A percentile compares a stretch with the other conserved stretches of the same genome.
These are phyloP conservation scores for Tonatia bakeri DNA, from an alignment of 2,113 vertebrate species.

Conservation along the genomic window DNA sequence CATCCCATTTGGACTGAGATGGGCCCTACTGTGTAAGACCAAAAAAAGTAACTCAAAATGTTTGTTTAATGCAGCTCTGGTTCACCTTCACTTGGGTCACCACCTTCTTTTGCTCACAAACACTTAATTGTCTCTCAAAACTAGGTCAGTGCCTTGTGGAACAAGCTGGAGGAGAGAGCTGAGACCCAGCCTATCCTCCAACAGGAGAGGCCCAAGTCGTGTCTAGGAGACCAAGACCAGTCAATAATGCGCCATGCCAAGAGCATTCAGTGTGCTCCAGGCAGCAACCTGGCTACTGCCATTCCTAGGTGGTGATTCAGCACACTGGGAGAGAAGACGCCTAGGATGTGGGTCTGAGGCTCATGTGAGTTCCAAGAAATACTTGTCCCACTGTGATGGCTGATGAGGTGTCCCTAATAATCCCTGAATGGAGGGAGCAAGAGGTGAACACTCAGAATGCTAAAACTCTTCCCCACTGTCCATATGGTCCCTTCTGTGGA, in stretches of 20 bases:
- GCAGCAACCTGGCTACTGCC: constrained; percentile 25
- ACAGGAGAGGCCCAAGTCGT: constrained; percentile 25
- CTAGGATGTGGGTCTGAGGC: background rate
- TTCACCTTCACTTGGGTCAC: constrained; percentile 43
- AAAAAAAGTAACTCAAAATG: constrained; percentile 32
- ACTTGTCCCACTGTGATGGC: background rate
- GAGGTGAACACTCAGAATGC: constrained; percentile 42
- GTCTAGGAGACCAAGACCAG: constrained; percentile 51
- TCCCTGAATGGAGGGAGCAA: constrained; percentile 30
- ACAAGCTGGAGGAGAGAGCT: constrained; percentile 12
- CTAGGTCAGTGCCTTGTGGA: constrained; percentile 57
- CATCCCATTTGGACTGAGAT: background rate
- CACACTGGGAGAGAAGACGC: background rate
- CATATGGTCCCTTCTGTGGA: constrained; percentile 37
- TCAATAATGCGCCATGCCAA: constrained; percentile 45
- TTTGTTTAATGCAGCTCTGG: constrained; percentile 53
- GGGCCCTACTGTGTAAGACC: background rate
- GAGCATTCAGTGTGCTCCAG: constrained; percentile 34
- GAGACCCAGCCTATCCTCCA: constrained; percentile 16
- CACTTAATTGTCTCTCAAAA: constrained; percentile 59
- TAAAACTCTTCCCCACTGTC: constrained; percentile 6
- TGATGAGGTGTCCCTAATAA: constrained; percentile 42
- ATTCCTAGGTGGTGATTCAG: constrained; percentile 52
- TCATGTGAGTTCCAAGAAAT: constrained; percentile 24
- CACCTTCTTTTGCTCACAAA: constrained; percentile 62